Base-by-base conservation (phyloP, 2,888 invertebrate species). In the Galerucella pusilla region DNA sequence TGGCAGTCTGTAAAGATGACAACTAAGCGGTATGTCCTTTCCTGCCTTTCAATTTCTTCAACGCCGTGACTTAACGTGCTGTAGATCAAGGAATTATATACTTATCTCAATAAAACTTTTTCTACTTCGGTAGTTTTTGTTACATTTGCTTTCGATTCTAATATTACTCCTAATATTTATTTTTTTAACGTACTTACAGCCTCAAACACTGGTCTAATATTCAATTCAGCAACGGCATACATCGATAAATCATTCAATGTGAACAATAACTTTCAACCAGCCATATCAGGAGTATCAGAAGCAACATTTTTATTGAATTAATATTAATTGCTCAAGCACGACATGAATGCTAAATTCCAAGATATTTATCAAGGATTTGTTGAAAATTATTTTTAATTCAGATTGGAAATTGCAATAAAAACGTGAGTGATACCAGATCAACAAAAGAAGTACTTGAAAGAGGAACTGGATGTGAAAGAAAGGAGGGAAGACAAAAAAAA, bases 321-420 rank as follows among this genome's bases (percentile, higher is more conserved):
- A 75, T 75, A 77, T 77, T 77, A 77, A 77, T 77, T 75, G 77
- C 72, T 66, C 52, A 59, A 59, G 57, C 75, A 77, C 77, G 77
- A 77, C 70, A 66, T 75, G 77, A 77, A 77, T 75, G 76, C 54
- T 57, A 64, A 59, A 70, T n/a, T 61, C 16, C 11, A 35, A 57
- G 72, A 77, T 77, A 28, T 61, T n/a, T 66, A 77, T 77, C 77
- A 64, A 59, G 61, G 69, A 75, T 77, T 77, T 73, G 75, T 72
- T 63, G 63, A 54, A 69, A 69, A 63, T 69, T 20, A 65, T 57
- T 54, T 28, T 45, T 20, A 25, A 52, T 69, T 12, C n/a, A 11
- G 45, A 57, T 52, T 73, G 46, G 64, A 54, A 65, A 9, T 63
- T 73, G 25, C 68, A 49, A 71, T 52, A 25, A 52, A 64, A 10